A percentile compares a stretch with the other conserved stretches of the same genome.
Conservation (phyloP, 2,113 vertebrate species). For the Nymphicus hollandicus region DNA sequence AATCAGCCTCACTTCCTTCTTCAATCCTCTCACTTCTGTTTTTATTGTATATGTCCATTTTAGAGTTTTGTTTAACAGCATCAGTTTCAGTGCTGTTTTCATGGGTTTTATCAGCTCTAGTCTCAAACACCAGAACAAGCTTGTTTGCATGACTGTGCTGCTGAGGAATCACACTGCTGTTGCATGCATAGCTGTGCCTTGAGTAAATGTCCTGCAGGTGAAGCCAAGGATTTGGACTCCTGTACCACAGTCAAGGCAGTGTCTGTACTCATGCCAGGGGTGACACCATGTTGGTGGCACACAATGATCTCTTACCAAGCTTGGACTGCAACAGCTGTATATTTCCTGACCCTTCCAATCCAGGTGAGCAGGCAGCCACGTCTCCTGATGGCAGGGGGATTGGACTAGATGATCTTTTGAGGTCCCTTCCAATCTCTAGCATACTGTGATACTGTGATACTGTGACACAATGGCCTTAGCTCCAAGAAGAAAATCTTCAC, state of each 20-base stretch:
- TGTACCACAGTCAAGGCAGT: too few relatives aligned
- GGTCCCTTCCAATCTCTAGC: too few relatives aligned
- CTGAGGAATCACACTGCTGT: background rate
- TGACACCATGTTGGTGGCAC: background rate
- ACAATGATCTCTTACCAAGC: fast-evolving
- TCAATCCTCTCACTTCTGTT: background rate
- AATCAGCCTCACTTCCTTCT: background rate
- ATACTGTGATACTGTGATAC: too few relatives aligned
- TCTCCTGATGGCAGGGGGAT: too few relatives aligned
- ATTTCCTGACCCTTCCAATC: background rate
- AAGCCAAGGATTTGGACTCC: background rate
- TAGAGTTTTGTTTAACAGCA: background rate
- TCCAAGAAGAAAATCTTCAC: background rate
- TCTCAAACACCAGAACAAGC: background rate
- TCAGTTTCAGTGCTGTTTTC: background rate
- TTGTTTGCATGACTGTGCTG: fast-evolving
- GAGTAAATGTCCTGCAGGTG: background rate
- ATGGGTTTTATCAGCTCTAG: background rate
- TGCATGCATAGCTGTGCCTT: fast-evolving
- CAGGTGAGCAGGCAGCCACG: fast-evolving
- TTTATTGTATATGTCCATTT: background rate
- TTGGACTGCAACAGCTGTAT: background rate
- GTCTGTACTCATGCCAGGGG: background rate
- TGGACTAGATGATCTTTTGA: too few relatives aligned
- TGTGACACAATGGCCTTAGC: fast-evolving